Conservation (phyloP, 1,140 invertebrate genomes). For the Drosophila paulistorum region DNA sequence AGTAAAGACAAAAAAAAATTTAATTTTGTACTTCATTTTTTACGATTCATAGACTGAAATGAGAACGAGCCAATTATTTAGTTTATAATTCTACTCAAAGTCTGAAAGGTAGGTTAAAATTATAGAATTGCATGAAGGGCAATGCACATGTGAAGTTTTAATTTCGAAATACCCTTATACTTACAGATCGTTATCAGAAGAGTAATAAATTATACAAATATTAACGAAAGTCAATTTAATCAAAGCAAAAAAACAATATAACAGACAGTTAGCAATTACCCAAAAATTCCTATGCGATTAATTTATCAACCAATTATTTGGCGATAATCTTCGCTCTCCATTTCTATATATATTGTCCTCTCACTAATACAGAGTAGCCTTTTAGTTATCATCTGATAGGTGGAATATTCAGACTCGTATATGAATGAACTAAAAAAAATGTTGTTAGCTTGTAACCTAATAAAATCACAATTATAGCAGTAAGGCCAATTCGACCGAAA, state of each 20-base stretch:
- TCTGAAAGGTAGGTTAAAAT: too few relatives aligned
- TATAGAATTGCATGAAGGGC: too few relatives aligned
- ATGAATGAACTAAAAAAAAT: not conserved
- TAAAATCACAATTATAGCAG: slow-evolving; percentile 35
- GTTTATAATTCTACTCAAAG: too few relatives aligned
- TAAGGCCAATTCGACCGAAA: slow-evolving; percentile 54
- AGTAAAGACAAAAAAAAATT: too few relatives aligned
- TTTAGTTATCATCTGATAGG: not conserved
- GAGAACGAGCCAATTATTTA: too few relatives aligned
- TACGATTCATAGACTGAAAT: too few relatives aligned
- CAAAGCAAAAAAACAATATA: not conserved
- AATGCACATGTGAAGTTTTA: not conserved
- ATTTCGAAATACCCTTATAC: not conserved
- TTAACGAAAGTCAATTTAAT: not conserved
- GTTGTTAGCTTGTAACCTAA: slow-evolving; percentile 35
- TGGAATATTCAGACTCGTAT: slow-evolving; percentile 29
- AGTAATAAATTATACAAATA: not conserved
- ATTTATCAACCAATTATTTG: not conserved
- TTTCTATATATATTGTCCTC: not conserved
- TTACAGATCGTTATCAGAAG: not conserved
- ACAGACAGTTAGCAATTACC: not conserved
- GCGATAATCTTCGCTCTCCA: too few relatives aligned
- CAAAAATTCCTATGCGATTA: not conserved
- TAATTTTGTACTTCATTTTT: too few relatives aligned
- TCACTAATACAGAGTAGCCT: not conserved